Evolutionary conservation across 2,113 vertebrate species (phyloP).

Genomic region (Lycaon pictus): DNA sequence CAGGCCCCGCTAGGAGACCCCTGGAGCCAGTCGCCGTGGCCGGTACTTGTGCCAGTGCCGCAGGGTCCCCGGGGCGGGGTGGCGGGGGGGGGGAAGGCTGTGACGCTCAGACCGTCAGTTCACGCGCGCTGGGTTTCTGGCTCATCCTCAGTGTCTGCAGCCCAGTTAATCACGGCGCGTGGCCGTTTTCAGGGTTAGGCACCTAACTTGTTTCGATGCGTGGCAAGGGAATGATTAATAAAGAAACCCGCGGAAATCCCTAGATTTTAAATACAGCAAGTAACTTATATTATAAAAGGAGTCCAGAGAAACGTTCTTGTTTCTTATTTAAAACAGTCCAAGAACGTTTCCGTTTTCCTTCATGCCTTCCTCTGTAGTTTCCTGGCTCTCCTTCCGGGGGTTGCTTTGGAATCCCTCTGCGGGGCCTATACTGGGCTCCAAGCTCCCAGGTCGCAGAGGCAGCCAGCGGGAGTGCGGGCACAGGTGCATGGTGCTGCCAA

Average conservation of each 20-base stretch:
- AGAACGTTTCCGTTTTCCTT: background rate
- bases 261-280: background rate
- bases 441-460: background rate
- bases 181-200: background rate
- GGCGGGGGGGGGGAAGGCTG: background rate
- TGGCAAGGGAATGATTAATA: background rate
- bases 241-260: background rate
- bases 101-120: too few relatives aligned
- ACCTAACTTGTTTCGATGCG: background rate
- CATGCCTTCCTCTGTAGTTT: background rate
- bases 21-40: background rate
- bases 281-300: background rate
- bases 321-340: background rate
- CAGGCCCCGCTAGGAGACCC: background rate
- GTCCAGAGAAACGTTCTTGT: background rate
- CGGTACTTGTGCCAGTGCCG: accelerated
- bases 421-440: background rate
- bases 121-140: background rate
- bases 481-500: accelerated
- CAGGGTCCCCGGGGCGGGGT: background rate
- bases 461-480: background rate
- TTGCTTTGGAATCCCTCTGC: background rate
- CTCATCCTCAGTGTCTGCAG: background rate
- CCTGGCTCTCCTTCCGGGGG: background rate
- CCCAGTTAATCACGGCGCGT: background rate